phyloP scores from a whole-genome alignment of 2,888 invertebrate species.

The Calameuta idolon region DNA sequence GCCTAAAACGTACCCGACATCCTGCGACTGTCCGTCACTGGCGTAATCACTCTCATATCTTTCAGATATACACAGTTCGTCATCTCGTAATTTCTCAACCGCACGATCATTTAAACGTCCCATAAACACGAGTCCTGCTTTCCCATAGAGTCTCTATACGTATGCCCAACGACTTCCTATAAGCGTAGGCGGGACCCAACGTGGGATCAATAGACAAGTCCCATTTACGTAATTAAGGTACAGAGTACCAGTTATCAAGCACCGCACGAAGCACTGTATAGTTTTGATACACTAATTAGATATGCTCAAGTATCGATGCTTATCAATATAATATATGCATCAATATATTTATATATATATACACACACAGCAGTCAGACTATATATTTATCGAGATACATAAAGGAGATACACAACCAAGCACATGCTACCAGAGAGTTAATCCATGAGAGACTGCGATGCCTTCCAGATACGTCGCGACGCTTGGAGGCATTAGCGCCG shows the following conservation, averaged over 20 bases:
- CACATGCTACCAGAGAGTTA: constrained; percentile 1
- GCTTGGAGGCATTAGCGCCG: constrained; percentile 1
- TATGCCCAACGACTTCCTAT: neutral
- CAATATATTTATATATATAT: neutral
- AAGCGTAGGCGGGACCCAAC: neutral
- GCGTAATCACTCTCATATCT: neutral
- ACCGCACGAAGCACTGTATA: neutral
- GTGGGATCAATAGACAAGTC: neutral
- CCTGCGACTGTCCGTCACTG: neutral
- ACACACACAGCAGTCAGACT: neutral
- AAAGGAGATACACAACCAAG: neutral
- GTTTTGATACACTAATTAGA: neutral
- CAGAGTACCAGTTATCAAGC: neutral
- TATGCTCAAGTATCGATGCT: neutral
- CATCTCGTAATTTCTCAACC: neutral
- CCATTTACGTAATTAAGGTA: neutral
- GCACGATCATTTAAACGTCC: neutral
- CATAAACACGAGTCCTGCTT: neutral
- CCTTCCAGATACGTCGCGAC: neutral
- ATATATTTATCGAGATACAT: neutral
- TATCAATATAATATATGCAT: neutral
- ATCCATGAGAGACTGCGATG: neutral
- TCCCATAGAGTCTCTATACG: neutral
- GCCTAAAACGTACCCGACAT: neutral
- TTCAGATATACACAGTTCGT: neutral